phyloP scores from a whole-genome alignment of 1,140 invertebrate genomes.

The Ylistrum balloti region DNA sequence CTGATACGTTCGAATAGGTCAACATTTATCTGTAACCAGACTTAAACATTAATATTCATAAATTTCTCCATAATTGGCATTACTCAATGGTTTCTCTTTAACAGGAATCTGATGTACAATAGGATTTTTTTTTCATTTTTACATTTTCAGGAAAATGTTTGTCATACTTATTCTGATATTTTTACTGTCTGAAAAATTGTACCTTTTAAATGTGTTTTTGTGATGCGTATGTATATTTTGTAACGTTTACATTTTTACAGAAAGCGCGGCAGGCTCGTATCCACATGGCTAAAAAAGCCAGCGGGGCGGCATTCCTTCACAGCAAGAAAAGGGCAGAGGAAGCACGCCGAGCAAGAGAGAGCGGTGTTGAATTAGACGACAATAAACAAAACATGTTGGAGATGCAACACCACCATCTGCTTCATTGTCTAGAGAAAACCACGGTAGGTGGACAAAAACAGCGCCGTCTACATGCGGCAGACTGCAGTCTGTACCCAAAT shows the following conservation, averaged over 20 bases:
- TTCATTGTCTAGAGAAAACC: slow-evolving; percentile 98
- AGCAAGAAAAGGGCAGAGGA: slow-evolving; percentile 99
- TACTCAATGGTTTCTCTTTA: too few relatives aligned
- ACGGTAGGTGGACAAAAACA: slow-evolving; percentile 89
- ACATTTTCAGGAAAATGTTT: too few relatives aligned
- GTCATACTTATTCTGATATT: too few relatives aligned
- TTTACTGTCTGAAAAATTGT: too few relatives aligned
- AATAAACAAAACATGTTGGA: slow-evolving; percentile 98
- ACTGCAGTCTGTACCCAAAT: slow-evolving; percentile 23
- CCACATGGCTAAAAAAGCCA: slow-evolving; percentile 98
- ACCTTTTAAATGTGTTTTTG: too few relatives aligned
- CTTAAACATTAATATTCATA: too few relatives aligned
- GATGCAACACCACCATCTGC: slow-evolving; percentile 98
- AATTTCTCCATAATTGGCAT: too few relatives aligned
- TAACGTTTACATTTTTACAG: slow-evolving; percentile 85
- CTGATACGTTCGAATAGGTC: too few relatives aligned
- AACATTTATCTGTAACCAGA: too few relatives aligned
- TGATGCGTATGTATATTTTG: too few relatives aligned
- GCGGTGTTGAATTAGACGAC: slow-evolving; percentile 88
- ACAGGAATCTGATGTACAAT: too few relatives aligned
- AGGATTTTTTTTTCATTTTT: too few relatives aligned
- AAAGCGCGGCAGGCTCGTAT: slow-evolving; percentile 99
- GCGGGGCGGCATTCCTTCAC: slow-evolving; percentile 98
- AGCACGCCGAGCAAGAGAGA: slow-evolving; percentile 84
- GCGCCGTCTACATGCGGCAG: background rate